Evolutionary conservation across 2,113 vertebrate genomes (phyloP).

Genomic region (Calidris pygmaea): DNA sequence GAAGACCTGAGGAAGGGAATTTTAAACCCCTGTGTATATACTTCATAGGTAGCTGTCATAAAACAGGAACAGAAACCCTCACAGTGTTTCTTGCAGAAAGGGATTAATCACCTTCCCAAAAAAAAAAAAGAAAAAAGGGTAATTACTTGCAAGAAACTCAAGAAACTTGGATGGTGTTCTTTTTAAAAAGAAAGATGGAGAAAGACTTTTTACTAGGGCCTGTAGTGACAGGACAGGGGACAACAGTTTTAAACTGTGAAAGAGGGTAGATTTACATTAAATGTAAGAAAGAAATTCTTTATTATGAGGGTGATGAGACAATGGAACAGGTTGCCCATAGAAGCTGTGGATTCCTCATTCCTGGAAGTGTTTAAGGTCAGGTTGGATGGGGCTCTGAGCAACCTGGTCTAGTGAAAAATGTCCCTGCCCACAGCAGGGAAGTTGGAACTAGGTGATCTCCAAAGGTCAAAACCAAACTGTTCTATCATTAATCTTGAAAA

Average conservation of each 20-base stretch:
- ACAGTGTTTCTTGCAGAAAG: background rate
- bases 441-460: background rate
- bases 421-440: fast-evolving
- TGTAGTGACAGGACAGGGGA: background rate
- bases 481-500: background rate
- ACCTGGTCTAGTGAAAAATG: background rate
- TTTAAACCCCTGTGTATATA: background rate
- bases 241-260: background rate
- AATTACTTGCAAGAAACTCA: background rate
- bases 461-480: background rate
- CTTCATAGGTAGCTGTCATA: background rate
- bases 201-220: background rate
- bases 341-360: background rate
- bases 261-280: background rate
- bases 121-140: background rate
- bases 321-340: background rate
- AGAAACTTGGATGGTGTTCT: background rate
- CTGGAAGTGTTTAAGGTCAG: background rate
- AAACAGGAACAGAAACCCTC: background rate
- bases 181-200: background rate
- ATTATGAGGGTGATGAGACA: background rate
- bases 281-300: background rate
- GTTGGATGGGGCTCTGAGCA: background rate
- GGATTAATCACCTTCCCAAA: background rate
- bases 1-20: background rate